Evolutionary conservation across 2,113 vertebrate species (phyloP).

Genomic region (Ranitomeya imitator): DNA sequence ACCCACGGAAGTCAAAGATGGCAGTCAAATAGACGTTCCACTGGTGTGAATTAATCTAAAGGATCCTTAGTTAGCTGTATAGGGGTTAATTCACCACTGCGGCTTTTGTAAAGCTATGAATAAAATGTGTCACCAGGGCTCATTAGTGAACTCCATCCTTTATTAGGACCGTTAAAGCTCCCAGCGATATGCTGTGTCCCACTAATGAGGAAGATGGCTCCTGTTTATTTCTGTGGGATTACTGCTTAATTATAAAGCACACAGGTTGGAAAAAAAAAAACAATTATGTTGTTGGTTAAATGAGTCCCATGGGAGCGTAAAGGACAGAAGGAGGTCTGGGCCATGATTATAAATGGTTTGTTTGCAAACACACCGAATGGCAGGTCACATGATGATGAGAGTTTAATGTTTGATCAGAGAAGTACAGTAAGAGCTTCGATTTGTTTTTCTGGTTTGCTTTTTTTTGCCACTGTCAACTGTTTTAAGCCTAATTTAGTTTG

Average conservation of each 20-base stretch:
- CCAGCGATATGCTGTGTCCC: constrained; percentile 56
- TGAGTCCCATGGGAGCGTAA: constrained; percentile 58
- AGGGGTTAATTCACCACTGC: constrained; percentile 22
- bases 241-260: constrained; percentile 60
- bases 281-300: constrained; percentile 60
- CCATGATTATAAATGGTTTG: constrained; percentile 52
- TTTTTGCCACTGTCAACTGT: not conserved
- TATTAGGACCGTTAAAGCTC: constrained; percentile 54
- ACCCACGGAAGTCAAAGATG: not conserved
- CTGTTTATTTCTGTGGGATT: constrained; percentile 60
- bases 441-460: not conserved
- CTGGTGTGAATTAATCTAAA: not conserved
- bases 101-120: constrained; percentile 29
- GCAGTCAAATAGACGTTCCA: not conserved
- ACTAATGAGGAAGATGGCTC: constrained; percentile 57
- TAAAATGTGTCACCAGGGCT: constrained; percentile 38
- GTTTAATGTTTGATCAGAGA: constrained; percentile 14
- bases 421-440: not conserved
- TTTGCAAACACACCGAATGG: constrained; percentile 23
- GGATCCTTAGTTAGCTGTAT: not conserved
- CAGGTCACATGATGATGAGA: constrained; percentile 19
- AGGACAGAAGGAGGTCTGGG: constrained; percentile 53
- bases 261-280: constrained; percentile 54
- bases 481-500: not conserved
- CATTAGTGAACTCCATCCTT: constrained; percentile 49